Conservation (phyloP, 1,140 invertebrate genomes). For the Ericerus pela region DNA sequence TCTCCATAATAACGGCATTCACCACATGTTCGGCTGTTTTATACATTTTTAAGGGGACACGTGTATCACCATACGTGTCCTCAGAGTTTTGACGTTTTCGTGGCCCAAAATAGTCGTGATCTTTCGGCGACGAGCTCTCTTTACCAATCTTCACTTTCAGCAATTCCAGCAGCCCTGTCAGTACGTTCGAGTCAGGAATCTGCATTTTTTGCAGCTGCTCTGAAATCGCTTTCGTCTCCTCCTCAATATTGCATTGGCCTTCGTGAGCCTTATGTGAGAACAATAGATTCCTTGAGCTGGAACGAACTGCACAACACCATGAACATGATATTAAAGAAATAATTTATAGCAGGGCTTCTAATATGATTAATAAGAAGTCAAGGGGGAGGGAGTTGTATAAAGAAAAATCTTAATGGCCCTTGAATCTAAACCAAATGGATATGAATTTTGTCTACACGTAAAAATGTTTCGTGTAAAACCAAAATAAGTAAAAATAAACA, state of each 20-base stretch:
- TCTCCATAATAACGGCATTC: neutral
- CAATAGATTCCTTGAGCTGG: neutral
- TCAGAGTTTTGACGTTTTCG: neutral
- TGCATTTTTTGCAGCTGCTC: slow-evolving; percentile 4
- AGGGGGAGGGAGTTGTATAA: too few species aligned
- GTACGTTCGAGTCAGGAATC: neutral
- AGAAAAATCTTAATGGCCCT: too few species aligned
- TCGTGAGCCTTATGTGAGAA: slow-evolving; percentile 2
- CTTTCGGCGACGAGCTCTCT: neutral
- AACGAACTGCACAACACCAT: neutral
- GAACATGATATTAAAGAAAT: too few species aligned
- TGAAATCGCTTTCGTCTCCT: neutral
- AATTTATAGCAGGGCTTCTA: too few species aligned
- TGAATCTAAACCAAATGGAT: too few species aligned
- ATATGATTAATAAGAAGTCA: too few species aligned
- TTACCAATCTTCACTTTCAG: slow-evolving; percentile 1
- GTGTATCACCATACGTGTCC: neutral
- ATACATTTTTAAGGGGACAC: neutral
- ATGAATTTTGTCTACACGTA: too few species aligned
- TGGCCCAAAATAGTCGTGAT: neutral
- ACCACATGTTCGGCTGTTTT: neutral
- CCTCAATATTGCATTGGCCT: slow-evolving; percentile 7
- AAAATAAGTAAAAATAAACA: too few species aligned
- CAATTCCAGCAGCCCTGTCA: neutral
- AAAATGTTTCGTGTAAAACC: too few species aligned